Conservation (phyloP, 2,113 vertebrate genomes). For the Oncorhynchus nerka region DNA sequence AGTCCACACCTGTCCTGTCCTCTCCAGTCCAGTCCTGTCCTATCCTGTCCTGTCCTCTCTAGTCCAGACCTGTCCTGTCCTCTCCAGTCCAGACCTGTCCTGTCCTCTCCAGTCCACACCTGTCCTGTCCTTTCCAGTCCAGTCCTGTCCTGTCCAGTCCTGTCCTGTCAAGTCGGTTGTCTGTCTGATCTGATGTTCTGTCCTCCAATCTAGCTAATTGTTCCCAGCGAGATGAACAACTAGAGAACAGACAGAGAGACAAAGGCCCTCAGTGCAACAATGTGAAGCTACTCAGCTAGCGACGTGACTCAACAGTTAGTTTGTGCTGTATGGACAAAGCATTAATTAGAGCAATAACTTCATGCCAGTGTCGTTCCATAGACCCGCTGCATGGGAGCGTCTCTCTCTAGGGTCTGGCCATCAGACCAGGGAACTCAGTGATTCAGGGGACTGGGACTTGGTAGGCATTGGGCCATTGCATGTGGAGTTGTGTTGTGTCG, state of each 20-base stretch:
- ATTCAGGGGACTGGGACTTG: conserved; percentile 5
- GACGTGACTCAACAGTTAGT: conserved; percentile 51
- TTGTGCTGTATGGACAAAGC: conserved; percentile 51
- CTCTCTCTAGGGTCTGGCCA: conserved; percentile 47
- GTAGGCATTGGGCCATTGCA: conserved; percentile 15
- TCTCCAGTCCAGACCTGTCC: too few relatives aligned
- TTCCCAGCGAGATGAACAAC: conserved; percentile 43
- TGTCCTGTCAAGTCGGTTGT: conserved; percentile 26
- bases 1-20: too few relatives aligned
- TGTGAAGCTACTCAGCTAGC: conserved; percentile 32
- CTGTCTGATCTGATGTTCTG: conserved; percentile 38
- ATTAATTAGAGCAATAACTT: conserved; percentile 83
- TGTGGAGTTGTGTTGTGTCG: conserved; percentile 66
- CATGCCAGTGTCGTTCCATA: conserved; percentile 70
- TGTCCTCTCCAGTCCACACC: too few relatives aligned
- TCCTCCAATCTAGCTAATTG: conserved; percentile 71
- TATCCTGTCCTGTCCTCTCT: too few relatives aligned
- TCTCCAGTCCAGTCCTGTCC: background rate
- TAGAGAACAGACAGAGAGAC: conserved; percentile 49
- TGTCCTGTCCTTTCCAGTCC: background rate
- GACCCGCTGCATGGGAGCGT: conserved; percentile 28
- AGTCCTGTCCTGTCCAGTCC: conserved; percentile 28
- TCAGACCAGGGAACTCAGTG: conserved; percentile 4
- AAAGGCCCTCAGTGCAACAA: conserved; percentile 62
- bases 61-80: background rate